Base-by-base conservation (phyloP, 2,797 vertebrate species). In the Semaprochilodus insignis region DNA sequence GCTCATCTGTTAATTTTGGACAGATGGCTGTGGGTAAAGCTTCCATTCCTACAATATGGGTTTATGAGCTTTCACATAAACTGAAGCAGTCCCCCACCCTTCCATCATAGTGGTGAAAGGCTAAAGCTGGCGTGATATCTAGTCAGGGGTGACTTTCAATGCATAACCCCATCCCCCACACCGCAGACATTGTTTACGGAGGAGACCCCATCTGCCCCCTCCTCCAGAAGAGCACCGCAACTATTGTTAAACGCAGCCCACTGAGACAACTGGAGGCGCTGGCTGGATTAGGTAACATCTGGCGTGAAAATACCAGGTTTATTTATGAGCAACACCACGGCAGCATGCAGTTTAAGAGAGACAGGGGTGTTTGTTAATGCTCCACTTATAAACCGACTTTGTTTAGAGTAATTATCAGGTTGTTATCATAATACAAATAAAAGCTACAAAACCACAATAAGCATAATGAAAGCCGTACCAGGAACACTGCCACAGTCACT, bases 11-110 rank as follows among this genome's bases (percentile, higher is more conserved):
- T 88, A 83, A 90, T 89, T 88, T 81, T 76, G 83, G 84, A 88
- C 92, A 93, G 90, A 91, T 92, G 91, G 89, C 55, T 48, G 54
- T 44, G 65, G 70, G 86, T 86, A 89, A 85, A 91, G 82, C 84
- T 85, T 88, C 86, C 87, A 89, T 90, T 92, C 87, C 59, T 73
- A 71, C 88, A 83, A 89, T 90, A 90, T 88, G 87, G 86, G 74
- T 93, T 91, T 93, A 93, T 86, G 89, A 92, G 91, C 83, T 87
- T 90, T 85, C 87, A 81, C 88, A 89, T 91, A 91, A 91, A 91
- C 83, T 85, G 65, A 70, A 72, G 71, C 54, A 34, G 48, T 52
- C 87, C 83, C 77, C 80, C 48, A 44, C 83, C 76, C 73, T 60
- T 81, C 77, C 71, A 69, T 82, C 83, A 84, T 81, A 76, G 23